phyloP scores from a whole-genome alignment of 2,113 vertebrate species.

The Chamaetylas fuelleborni region DNA sequence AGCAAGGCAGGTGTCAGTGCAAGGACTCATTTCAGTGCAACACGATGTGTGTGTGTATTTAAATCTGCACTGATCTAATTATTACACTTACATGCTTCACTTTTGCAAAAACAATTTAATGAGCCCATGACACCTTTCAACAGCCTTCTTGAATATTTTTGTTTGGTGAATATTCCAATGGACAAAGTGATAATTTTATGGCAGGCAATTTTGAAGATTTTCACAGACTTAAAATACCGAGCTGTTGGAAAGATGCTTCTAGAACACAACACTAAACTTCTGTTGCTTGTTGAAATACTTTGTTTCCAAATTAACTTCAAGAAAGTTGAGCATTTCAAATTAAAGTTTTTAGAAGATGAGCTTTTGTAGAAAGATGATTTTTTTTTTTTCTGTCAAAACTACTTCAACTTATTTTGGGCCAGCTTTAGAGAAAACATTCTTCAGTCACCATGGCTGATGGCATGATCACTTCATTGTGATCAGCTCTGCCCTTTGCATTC shows the following conservation, averaged over 20 bases:
- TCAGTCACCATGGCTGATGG: not conserved
- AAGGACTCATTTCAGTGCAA: not conserved
- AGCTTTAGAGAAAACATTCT: not conserved
- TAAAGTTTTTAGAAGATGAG: not conserved
- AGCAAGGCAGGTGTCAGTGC: not conserved
- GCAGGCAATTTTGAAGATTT: not conserved
- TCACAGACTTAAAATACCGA: not conserved
- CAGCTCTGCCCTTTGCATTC: not conserved
- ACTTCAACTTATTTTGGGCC: not conserved
- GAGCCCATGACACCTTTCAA: not conserved
- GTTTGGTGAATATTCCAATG: not conserved
- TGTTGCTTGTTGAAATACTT: not conserved
- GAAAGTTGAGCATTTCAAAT: not conserved
- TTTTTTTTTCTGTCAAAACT: not conserved
- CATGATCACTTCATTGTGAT: not conserved
- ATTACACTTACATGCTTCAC: not conserved
- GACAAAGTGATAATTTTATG: not conserved
- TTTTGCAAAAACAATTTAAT: not conserved
- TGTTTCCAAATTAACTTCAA: not conserved
- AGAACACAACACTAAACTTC: not conserved
- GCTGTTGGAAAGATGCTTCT: not conserved
- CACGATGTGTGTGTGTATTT: not conserved
- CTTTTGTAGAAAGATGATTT: not conserved
- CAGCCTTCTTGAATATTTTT: not conserved
- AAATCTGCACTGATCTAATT: conserved; percentile 8